Conservation (phyloP, 2,113 vertebrate species). For the Monopterus albus region DNA sequence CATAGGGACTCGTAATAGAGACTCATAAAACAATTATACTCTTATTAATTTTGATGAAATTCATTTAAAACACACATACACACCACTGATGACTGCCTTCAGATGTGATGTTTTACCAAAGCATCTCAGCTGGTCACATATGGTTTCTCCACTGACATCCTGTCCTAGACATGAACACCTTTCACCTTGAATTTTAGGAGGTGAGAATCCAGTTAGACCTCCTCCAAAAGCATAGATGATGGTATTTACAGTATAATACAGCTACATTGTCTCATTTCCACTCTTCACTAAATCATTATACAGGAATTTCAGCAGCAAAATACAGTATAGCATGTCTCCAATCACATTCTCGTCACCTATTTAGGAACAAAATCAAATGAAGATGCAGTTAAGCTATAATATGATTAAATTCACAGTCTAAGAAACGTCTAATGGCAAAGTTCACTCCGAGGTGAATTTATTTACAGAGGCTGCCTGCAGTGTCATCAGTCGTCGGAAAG, state of each 20-base stretch:
- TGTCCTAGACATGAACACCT: not conserved
- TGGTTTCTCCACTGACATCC: not conserved
- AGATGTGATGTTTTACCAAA: not conserved
- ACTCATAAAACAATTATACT: no score
- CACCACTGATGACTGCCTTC: no score
- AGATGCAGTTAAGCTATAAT: not conserved
- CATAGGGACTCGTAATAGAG: no score
- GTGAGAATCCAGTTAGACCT: not conserved
- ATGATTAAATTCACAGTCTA: not conserved
- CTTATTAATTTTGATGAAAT: no score
- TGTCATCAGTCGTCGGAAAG: not conserved
- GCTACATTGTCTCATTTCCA: no score
- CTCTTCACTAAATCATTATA: no score
- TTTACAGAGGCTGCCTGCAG: not conserved
- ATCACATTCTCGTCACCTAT: not conserved
- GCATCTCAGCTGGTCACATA: not conserved
- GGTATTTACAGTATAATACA: no score
- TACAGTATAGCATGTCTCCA: no score
- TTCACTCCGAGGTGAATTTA: no score
- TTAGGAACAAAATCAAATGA: not conserved
- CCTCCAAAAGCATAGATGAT: not conserved
- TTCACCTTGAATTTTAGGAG: no score
- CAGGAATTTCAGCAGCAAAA: no score
- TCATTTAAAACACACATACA: no score
- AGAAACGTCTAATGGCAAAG: not conserved